These are phyloP conservation scores for Nothobranchius kuhntae DNA, from an alignment of 2,113 vertebrate genomes.

Conservation along the genomic window DNA sequence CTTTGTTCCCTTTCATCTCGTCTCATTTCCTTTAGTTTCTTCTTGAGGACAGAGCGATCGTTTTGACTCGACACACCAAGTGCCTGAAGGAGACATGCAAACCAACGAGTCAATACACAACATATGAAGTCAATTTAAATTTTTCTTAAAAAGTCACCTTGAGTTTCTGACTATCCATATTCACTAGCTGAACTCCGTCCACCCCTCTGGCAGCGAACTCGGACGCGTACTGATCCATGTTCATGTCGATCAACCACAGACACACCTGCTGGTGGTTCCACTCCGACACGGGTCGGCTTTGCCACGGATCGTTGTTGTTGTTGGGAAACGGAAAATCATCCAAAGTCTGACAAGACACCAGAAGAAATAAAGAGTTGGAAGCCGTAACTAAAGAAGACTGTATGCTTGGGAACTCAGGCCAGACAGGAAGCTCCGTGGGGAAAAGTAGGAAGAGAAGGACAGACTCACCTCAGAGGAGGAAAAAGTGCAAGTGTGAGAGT, in stretches of 20 bases:
- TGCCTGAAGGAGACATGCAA: constrained; percentile 62
- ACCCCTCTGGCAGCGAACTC: constrained; percentile 82
- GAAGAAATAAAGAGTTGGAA: background rate
- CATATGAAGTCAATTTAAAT: background rate
- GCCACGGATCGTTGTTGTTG: constrained; percentile 85
- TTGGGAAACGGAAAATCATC: constrained; percentile 79
- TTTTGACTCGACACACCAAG: constrained; percentile 83
- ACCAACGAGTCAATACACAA: background rate
- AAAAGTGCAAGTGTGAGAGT: constrained; percentile 87
- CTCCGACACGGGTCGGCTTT: constrained; percentile 80
- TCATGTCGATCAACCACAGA: constrained; percentile 84
- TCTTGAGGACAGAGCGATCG: constrained; percentile 66
- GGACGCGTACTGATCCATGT: constrained; percentile 83
- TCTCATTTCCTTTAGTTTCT: constrained; percentile 74
- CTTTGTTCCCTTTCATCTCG: constrained; percentile 54
- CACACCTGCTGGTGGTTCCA: constrained; percentile 88
- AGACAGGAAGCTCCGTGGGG: background rate
- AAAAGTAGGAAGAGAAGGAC: constrained; percentile 9
- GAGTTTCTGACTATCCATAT: constrained; percentile 84
- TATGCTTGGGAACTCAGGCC: background rate
- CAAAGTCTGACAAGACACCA: constrained; percentile 74
- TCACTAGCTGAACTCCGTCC: constrained; percentile 82
- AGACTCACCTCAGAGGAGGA: constrained; percentile 90
- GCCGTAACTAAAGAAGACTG: background rate
- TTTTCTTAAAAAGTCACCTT: constrained; percentile 74